phyloP scores from a whole-genome alignment of 2,113 vertebrate species.

The Illadopsis cleaveri region DNA sequence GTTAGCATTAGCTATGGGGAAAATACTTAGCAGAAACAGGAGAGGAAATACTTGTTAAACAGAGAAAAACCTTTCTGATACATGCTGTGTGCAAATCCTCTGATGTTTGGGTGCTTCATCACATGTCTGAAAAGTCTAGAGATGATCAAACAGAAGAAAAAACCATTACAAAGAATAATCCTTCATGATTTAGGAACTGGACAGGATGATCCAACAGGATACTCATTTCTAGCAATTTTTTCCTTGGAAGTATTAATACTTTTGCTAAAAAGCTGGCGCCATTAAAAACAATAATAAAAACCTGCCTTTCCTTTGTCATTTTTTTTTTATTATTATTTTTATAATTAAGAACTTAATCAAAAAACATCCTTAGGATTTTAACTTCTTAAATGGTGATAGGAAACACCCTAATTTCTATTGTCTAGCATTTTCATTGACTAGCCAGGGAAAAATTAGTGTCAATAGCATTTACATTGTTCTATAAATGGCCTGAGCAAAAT shows the following conservation, averaged over 20 bases:
- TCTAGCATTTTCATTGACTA: conserved; percentile 18
- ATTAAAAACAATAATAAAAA: background rate
- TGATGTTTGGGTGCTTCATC: background rate
- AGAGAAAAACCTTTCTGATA: background rate
- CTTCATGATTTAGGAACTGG: background rate
- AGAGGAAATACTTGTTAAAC: background rate
- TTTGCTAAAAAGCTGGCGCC: background rate
- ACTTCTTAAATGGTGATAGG: background rate
- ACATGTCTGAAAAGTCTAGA: background rate
- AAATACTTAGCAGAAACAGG: background rate
- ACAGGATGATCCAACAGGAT: background rate
- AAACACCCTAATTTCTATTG: background rate
- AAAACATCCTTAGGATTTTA: background rate
- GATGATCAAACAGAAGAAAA: background rate
- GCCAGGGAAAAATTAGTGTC: conserved; percentile 61
- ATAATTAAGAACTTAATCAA: background rate
- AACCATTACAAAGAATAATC: background rate
- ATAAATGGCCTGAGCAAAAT: conserved; percentile 61
- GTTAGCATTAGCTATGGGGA: background rate
- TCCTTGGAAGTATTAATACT: background rate
- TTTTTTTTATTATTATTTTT: background rate
- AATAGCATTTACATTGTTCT: conserved; percentile 49
- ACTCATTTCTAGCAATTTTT: background rate
- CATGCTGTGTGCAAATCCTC: background rate
- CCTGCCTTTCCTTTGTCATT: background rate